These are phyloP conservation scores for Drosophila meridionalis DNA, from an alignment of 2,888 invertebrate genomes.

Conservation along the genomic window DNA sequence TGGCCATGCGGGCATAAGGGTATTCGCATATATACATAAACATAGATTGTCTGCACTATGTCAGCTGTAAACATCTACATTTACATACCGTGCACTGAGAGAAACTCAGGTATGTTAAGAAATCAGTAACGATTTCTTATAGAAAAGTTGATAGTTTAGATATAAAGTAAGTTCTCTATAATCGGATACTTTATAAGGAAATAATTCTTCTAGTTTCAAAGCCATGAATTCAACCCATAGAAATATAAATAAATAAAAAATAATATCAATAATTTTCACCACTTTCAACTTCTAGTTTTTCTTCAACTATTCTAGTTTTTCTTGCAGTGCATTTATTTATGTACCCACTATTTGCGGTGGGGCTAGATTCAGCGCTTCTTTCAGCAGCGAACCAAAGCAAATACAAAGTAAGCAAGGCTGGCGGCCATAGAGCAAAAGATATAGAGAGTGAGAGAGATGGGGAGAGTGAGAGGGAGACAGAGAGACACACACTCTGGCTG, in stretches of 20 bases:
- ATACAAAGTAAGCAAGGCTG: slow-evolving; percentile 45
- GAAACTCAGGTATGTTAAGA: not conserved
- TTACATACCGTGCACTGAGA: slow-evolving; percentile 31
- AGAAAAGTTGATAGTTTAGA: no score
- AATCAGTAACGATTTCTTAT: no score
- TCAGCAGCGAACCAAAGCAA: slow-evolving; percentile 33
- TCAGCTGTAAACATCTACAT: slow-evolving; percentile 14
- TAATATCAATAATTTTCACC: no score
- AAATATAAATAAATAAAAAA: no score
- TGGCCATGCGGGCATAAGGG: not conserved
- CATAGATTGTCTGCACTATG: slow-evolving; percentile 1
- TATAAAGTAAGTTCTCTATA: no score
- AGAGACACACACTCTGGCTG: not conserved
- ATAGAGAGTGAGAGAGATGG: not conserved
- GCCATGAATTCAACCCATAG: no score
- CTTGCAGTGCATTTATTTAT: slow-evolving; percentile 6
- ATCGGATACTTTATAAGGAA: no score
- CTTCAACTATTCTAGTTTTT: not conserved
- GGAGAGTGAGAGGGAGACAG: not conserved
- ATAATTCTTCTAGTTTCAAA: no score
- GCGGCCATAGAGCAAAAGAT: slow-evolving; percentile 7
- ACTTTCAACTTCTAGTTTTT: not conserved
- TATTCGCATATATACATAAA: not conserved
- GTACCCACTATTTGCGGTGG: slow-evolving; percentile 21
- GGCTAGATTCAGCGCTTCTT: slow-evolving; percentile 39